Evolutionary conservation across 2,113 vertebrate genomes (phyloP).

Genomic region (Gallinago jamesoni): DNA sequence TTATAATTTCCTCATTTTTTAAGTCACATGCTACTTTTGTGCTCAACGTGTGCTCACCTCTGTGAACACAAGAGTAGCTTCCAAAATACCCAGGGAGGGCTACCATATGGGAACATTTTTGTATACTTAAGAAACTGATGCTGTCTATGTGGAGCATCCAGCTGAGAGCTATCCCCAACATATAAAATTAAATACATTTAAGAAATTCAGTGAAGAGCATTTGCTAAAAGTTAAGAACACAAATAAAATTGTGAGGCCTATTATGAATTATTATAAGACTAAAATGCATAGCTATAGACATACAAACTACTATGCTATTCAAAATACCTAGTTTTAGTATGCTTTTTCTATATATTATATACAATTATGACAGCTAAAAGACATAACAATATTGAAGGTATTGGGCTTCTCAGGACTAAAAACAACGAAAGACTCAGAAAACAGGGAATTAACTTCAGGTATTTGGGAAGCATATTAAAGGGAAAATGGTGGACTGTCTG

Average conservation of each 20-base stretch:
- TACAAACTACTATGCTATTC: not conserved
- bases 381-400: not conserved
- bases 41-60: fast-evolving
- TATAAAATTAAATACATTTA: not conserved
- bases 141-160: not conserved
- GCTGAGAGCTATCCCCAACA: not conserved
- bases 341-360: not conserved
- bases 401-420: not conserved
- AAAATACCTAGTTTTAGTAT: not conserved
- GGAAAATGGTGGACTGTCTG: not conserved
- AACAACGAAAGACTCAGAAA: not conserved
- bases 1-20: not conserved
- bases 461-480: not conserved
- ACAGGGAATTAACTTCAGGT: not conserved
- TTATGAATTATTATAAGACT: not conserved
- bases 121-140: not conserved
- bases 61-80: not conserved
- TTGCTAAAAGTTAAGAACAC: not conserved
- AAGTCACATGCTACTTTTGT: not conserved
- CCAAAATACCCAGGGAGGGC: not conserved
- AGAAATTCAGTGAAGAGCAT: not conserved
- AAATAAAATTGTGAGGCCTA: not conserved
- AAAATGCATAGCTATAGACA: not conserved
- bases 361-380: not conserved
- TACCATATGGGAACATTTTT: not conserved